Percentiles rank a stretch among this genome's conserved stretches.
phyloP scores from a whole-genome alignment of 2,797 vertebrate genomes.

The Manis pentadactyla region DNA sequence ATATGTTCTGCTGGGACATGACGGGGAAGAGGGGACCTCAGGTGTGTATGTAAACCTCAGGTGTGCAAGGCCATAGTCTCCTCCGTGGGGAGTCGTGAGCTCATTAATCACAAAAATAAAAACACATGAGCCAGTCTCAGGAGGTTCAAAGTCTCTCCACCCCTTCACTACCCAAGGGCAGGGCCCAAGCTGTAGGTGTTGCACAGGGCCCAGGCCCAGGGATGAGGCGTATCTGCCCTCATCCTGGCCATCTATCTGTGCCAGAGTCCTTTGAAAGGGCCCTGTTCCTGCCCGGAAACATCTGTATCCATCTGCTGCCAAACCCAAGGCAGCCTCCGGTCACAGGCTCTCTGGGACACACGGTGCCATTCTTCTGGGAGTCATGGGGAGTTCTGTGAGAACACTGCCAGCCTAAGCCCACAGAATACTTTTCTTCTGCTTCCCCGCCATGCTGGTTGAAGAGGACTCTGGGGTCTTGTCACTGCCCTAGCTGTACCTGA shows the following conservation, averaged over 20 bases:
- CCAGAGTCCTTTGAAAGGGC: not conserved
- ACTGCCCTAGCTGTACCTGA: not conserved
- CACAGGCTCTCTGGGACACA: not conserved
- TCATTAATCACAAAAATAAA: not conserved
- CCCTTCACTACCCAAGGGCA: not conserved
- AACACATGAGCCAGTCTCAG: not conserved
- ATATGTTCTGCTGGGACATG: not conserved
- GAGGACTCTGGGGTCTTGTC: not conserved
- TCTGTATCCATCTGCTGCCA: not conserved
- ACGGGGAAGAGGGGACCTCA: not conserved
- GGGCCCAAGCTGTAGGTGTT: not conserved
- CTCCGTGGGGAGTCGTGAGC: not conserved
- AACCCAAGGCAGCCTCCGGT: not conserved
- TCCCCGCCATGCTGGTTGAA: not conserved
- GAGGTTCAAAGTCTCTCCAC: not conserved
- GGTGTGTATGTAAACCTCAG: not conserved
- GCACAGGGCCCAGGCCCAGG: not conserved
- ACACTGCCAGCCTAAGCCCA: not conserved
- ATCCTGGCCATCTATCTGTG: fast-evolving
- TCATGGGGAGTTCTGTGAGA: not conserved
- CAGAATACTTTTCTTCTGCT: not conserved
- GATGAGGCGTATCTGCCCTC: too few species aligned
- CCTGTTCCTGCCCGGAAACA: not conserved
- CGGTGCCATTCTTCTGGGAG: not conserved
- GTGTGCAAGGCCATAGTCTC: not conserved